Conservation (phyloP, 2,113 vertebrate genomes). For the Serranochromis macrocephalus region DNA sequence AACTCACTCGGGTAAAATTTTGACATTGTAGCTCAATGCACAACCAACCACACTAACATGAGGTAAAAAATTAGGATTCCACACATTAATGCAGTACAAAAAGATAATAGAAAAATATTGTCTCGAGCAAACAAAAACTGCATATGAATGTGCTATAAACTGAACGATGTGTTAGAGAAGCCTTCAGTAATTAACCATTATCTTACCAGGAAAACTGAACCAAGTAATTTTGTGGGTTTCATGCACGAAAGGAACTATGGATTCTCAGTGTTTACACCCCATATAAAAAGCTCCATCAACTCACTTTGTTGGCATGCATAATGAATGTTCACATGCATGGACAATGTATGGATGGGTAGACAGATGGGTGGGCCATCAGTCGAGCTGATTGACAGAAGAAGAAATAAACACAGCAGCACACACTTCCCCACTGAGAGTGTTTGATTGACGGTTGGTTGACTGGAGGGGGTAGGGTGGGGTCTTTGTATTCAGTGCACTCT, state of each 20-base stretch:
- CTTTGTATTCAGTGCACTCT: constrained; percentile 30
- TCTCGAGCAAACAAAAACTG: background rate
- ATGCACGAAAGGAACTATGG: background rate
- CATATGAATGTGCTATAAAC: background rate
- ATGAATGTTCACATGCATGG: background rate
- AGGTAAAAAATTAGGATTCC: background rate
- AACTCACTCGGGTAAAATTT: background rate
- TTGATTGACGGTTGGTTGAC: constrained; percentile 45
- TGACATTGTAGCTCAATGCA: background rate
- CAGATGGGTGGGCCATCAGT: constrained; percentile 35
- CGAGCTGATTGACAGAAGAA: constrained; percentile 44
- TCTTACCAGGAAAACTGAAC: background rate
- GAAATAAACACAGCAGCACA: background rate
- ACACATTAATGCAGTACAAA: background rate
- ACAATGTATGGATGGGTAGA: background rate
- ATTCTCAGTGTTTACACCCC: background rate
- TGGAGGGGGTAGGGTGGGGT: constrained; percentile 3
- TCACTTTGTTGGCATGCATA: background rate
- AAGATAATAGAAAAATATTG: background rate
- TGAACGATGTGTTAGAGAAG: background rate
- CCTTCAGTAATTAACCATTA: background rate
- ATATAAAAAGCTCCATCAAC: background rate
- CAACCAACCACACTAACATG: background rate
- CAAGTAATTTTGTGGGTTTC: background rate
- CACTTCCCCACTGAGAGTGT: background rate